Evolutionary conservation across 2,888 invertebrate genomes (phyloP), one percentile per base, ranked within the genome.

Genomic region (Hyles lineata): DNA sequence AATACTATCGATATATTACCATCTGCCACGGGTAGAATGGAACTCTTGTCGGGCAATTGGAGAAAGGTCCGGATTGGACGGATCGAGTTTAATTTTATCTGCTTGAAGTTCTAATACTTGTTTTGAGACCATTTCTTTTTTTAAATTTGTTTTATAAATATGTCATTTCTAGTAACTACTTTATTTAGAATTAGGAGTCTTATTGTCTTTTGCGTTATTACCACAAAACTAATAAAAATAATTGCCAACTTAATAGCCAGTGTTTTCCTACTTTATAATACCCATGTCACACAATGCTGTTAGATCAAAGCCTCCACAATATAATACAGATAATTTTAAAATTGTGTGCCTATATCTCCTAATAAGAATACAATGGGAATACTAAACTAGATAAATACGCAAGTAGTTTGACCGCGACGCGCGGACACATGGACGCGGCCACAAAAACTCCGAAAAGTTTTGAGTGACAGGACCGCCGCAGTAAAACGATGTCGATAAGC

Each of bases 381-480:
- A n/a, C 43, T 43, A 43, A 43, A 43, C 43, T 8, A 62, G 50
- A 25, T 59, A 62, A 72, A 74, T 76, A 52, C 35, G 72, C n/a
- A 55, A n/a, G 6, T 17, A 82, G 77, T 84, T 75, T 43, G 75
- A 74, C 89, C 74, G 81, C 84, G 82, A 85, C 91, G 87, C 80
- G 84, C 83, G 86, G 86, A 90, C 89, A 90, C 87, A 92, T 88
- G 87, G 87, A 87, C 85, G 84, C 83, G 79, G 82, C 74, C 80
- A 92, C 89, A 93, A 93, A 92, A 92, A 90, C 89, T 83, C 87
- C 86, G 78, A 89, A 90, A 90, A 85, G 82, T 84, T 87, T 91
- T 94, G 94, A 94, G 92, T 94, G 94, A 94, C 94, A 88, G 92
- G 94, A 92, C 94, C 94, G 94, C 94, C 93, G 84, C 88, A 88